phyloP scores from a whole-genome alignment of 2,113 vertebrate species.

The Oreochromis tanganicae region DNA sequence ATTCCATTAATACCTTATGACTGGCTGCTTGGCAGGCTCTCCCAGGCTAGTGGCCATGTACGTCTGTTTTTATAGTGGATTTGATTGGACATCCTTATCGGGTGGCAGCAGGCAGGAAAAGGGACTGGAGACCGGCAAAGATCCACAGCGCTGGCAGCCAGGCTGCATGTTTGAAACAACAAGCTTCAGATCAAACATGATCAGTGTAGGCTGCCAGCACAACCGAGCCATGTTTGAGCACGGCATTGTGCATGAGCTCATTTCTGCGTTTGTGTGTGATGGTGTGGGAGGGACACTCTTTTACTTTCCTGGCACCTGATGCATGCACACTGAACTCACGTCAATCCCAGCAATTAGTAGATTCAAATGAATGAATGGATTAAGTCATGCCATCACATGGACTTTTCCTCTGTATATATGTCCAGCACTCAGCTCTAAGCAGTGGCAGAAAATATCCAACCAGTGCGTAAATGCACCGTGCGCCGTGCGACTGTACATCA shows the following conservation, averaged over 20 bases:
- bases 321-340: neutral
- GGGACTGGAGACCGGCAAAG: constrained; percentile 5
- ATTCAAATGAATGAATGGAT: neutral
- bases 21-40: constrained; percentile 27
- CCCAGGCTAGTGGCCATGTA: neutral
- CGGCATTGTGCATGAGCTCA: constrained; percentile 3
- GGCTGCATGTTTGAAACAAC: constrained; percentile 39
- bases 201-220: constrained; percentile 1
- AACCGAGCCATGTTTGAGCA: neutral
- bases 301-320: constrained; percentile 36
- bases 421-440: neutral
- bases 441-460: neutral
- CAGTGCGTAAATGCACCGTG: constrained; percentile 25
- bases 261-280: neutral
- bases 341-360: neutral
- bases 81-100: constrained; percentile 57
- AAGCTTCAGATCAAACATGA: constrained; percentile 45
- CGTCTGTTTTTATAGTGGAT: constrained; percentile 42
- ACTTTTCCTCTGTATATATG: neutral
- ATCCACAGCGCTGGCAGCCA: constrained; percentile 18
- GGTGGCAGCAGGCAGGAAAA: constrained; percentile 58
- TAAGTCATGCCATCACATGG: neutral
- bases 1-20: constrained; percentile 56
- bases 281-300: neutral
- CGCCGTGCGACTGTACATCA: neutral